Percentiles rank a stretch among this genome's conserved stretches.
Evolutionary conservation across 1,140 invertebrate species (phyloP).

Genomic region (Periplaneta americana): DNA sequence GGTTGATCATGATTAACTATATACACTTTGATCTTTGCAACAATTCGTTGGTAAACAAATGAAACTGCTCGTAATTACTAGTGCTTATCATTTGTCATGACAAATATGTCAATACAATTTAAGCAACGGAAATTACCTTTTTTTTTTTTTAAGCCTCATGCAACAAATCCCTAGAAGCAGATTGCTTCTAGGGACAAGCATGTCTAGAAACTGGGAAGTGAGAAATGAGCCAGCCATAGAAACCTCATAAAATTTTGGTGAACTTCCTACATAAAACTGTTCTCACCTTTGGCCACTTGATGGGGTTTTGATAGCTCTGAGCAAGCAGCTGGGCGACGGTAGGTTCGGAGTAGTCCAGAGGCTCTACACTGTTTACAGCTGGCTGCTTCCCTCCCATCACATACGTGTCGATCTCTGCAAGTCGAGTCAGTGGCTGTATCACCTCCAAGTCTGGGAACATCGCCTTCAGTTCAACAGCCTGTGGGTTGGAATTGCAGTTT

Average conservation of each 20-base stretch:
- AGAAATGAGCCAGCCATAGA: too few relatives aligned
- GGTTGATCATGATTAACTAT: too few relatives aligned
- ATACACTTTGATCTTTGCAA: too few relatives aligned
- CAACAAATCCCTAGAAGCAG: too few relatives aligned
- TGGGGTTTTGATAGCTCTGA: slow-evolving; percentile 45
- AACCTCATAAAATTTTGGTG: not conserved
- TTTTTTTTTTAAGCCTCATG: too few relatives aligned
- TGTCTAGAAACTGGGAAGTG: too few relatives aligned
- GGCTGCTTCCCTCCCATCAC: slow-evolving; percentile 44
- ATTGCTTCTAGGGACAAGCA: too few relatives aligned
- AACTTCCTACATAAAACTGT: not conserved
- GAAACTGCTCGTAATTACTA: too few relatives aligned
- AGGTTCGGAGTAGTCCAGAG: slow-evolving; percentile 51
- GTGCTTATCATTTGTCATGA: too few relatives aligned
- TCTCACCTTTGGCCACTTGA: slow-evolving; percentile 53
- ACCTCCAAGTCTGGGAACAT: slow-evolving; percentile 70
- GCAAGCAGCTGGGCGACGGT: slow-evolving; percentile 56
- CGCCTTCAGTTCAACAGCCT: slow-evolving; percentile 52
- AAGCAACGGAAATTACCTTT: too few relatives aligned
- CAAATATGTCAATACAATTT: too few relatives aligned
- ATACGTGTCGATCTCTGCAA: slow-evolving; percentile 55
- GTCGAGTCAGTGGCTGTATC: slow-evolving; percentile 54
- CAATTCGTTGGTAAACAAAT: too few relatives aligned
- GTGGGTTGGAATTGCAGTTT: not conserved
- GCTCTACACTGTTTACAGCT: slow-evolving; percentile 20